Base-by-base conservation (phyloP, 2,113 vertebrate genomes). In the Tricholaema leucomelas region DNA sequence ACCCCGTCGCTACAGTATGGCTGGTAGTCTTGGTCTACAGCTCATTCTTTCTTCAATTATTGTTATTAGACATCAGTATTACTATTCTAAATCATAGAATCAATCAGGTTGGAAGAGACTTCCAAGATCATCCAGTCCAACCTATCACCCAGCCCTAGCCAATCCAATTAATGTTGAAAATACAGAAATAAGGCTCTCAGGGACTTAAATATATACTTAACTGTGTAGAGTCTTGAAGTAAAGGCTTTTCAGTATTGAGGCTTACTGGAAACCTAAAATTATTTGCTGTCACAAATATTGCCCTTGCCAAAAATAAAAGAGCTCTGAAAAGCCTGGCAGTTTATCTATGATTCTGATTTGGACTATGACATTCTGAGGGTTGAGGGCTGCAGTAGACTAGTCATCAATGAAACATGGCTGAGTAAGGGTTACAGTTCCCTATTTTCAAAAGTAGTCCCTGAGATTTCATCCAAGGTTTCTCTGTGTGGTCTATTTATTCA, bases 391-490 rank as follows among this genome's bases (percentile, higher is more conserved):
- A 17, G 85, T 85, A 20, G 38, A n/a, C 3, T 70, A 30, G n/a
- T 54, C 46, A 48, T 7, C n/a, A 60, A 25, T 11, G 42, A 65
- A 79, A 48, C 30, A 58, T 7, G n/a, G 33, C 23, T 69, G 64
- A 65, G 7, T n/a, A n/a, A 90, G 25, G 21, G 69, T 67, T 40
- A 46, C 9, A 48, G 28, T 70, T 70, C n/a, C 46, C 25, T 69
- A 12, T 91, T 92, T 94, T 82, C 44, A 80, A 36, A 73, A 58
- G 19, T 13, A 55, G 10, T 28, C 54, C 65, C 80, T 77, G 50
- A 88, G 65, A 70, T 81, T 93, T 87, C 30, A 38, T 73, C 70
- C 59, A 72, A 31, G 35, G 30, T 87, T 92, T 82, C 44, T 91
- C n/a, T 91, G 42, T 85, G 54, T 80, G 44, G 50, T 85, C 48